Evolutionary conservation across 30 jellyfish, hydroid and myxozoan species (phyloP).

Genomic region (Chrysaora quinquecirrha): DNA sequence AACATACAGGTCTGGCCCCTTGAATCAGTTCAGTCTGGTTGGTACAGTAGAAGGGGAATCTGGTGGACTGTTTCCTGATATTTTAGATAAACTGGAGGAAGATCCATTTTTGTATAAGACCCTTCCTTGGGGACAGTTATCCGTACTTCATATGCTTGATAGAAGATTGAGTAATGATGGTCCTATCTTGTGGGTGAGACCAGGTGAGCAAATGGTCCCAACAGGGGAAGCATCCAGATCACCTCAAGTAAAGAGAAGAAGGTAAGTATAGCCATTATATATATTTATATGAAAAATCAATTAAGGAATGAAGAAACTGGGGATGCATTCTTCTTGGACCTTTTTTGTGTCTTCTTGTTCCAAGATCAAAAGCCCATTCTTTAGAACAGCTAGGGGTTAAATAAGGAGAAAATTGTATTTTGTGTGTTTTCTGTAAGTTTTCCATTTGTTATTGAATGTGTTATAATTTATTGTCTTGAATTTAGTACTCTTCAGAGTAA

Average conservation of each 20-base stretch:
- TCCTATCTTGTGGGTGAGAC: constrained; percentile 97
- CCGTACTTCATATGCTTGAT: constrained; percentile 72
- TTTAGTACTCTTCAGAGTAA: too few species aligned
- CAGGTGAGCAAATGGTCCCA: constrained; percentile 99
- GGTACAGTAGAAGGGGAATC: constrained; percentile 97
- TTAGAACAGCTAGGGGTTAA: too few species aligned
- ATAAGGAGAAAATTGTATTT: too few species aligned
- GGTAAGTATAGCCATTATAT: too few species aligned
- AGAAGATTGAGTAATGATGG: constrained; percentile 93
- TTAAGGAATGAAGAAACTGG: too few species aligned
- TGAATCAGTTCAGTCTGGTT: constrained; percentile 86
- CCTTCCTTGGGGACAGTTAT: constrained; percentile 95
- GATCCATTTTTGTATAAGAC: constrained; percentile 92
- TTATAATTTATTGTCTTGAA: too few species aligned
- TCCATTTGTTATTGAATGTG: too few species aligned
- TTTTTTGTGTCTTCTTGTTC: too few species aligned
- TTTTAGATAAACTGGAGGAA: constrained; percentile 80
- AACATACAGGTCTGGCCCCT: constrained; percentile 93
- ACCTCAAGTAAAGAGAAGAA: constrained; percentile 73
- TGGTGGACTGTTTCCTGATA: constrained; percentile 90
- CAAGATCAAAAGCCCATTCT: too few species aligned
- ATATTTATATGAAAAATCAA: too few species aligned
- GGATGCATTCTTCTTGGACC: too few species aligned
- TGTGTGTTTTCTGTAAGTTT: too few species aligned
- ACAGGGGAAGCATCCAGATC: constrained; percentile 86